These are phyloP conservation scores for Lontra canadensis DNA, from an alignment of 2,113 vertebrate genomes.

Conservation along the genomic window DNA sequence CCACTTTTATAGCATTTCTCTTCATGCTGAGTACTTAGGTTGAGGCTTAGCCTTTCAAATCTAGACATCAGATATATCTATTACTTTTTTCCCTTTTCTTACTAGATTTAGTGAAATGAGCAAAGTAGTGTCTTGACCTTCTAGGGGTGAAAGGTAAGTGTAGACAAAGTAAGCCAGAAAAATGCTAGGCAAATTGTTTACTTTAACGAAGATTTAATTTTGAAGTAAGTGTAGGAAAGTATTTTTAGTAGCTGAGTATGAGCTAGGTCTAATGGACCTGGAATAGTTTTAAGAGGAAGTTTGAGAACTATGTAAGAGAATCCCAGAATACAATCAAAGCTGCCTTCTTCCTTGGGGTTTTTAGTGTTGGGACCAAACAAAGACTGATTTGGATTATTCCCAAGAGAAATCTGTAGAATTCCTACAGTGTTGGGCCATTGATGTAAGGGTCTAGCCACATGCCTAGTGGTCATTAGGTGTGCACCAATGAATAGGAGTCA, in stretches of 20 bases:
- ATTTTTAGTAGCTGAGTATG: slow-evolving; percentile 49
- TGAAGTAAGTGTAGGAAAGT: background rate
- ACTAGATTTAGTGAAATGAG: slow-evolving; percentile 23
- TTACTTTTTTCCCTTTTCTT: background rate
- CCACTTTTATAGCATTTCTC: background rate
- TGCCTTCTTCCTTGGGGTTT: background rate
- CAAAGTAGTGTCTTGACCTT: slow-evolving; percentile 2
- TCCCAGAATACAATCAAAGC: background rate
- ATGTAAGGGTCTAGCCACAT: background rate
- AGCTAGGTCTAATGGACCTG: background rate
- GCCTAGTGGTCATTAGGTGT: background rate
- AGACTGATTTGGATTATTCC: slow-evolving; percentile 22
- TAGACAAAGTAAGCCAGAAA: slow-evolving; percentile 12
- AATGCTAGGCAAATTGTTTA: slow-evolving; percentile 37
- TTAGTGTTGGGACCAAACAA: slow-evolving; percentile 39
- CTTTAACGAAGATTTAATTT: slow-evolving; percentile 33
- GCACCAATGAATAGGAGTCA: background rate
- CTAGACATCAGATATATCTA: background rate
- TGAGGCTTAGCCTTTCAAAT: slow-evolving; percentile 27
- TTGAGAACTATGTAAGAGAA: slow-evolving; percentile 8
- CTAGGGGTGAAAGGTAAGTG: slow-evolving; percentile 15
- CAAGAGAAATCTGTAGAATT: background rate
- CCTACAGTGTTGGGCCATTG: background rate
- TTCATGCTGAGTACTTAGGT: slow-evolving; percentile 13
- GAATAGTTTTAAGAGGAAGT: slow-evolving; percentile 19